Conservation (phyloP, 2,797 vertebrate genomes). For the Pachyuromys duprasi region DNA sequence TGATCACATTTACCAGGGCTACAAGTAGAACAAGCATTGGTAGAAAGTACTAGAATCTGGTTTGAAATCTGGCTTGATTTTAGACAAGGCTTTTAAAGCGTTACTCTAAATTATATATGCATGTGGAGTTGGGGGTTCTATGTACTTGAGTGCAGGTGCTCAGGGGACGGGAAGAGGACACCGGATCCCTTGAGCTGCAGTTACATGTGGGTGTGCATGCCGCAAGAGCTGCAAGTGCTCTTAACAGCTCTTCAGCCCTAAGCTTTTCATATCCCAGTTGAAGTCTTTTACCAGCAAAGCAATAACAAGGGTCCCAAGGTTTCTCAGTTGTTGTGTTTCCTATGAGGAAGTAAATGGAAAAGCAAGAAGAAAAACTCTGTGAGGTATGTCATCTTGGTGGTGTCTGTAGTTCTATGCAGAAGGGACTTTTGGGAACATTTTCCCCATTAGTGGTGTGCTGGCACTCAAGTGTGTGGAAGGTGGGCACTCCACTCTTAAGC, state of each 20-base stretch:
- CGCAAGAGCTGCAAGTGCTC: background rate
- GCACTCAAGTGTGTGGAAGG: too few species aligned
- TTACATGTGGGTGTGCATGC: background rate
- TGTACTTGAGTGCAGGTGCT: background rate
- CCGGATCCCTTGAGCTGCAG: too few species aligned
- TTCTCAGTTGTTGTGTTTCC: background rate
- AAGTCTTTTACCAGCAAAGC: slow-evolving; percentile 29
- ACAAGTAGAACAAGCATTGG: background rate
- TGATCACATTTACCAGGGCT: background rate
- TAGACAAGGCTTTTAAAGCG: background rate
- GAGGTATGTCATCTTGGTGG: background rate
- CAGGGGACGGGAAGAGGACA: background rate
- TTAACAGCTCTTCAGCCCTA: background rate
- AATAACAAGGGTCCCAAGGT: background rate
- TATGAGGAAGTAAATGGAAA: slow-evolving; percentile 2
- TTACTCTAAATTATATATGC: background rate
- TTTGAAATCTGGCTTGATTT: slow-evolving; percentile 7
- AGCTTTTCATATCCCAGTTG: background rate
- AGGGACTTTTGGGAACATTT: background rate
- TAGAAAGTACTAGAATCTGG: background rate
- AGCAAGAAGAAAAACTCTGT: background rate
- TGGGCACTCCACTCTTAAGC: background rate
- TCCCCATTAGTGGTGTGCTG: background rate
- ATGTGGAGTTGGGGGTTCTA: background rate
- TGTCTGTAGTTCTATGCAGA: background rate